These are phyloP conservation scores for Apus apus DNA, from an alignment of 2,113 vertebrate species.

Conservation along the genomic window DNA sequence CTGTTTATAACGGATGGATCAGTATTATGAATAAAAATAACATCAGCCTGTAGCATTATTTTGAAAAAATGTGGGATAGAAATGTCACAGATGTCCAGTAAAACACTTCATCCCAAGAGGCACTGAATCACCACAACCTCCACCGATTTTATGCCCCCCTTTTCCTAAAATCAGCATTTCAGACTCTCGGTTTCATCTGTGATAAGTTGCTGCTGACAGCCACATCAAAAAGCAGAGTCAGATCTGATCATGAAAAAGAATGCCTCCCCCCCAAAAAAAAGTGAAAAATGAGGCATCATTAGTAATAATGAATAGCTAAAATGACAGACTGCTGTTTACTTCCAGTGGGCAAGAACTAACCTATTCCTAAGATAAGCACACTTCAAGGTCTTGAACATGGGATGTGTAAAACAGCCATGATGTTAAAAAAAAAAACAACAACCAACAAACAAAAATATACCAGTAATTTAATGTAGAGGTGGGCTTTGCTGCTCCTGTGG, in stretches of 20 bases:
- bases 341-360: background rate
- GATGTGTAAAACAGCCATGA: background rate
- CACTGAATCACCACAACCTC: background rate
- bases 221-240: background rate
- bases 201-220: background rate
- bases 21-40: background rate
- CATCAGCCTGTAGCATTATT: background rate
- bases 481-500: background rate
- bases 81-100: background rate
- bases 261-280: background rate
- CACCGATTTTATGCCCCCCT: background rate
- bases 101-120: background rate
- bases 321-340: background rate
- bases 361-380: background rate
- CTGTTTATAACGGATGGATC: background rate
- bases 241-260: background rate
- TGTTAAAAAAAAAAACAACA: no score
- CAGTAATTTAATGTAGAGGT: background rate
- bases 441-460: no score
- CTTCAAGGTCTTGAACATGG: background rate
- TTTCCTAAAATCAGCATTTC: background rate
- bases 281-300: background rate
- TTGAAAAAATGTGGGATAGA: background rate
- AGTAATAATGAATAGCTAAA: background rate
- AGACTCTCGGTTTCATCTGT: background rate